Conservation (phyloP, 2,888 invertebrate genomes). For the Aphidoletes aphidimyza region DNA sequence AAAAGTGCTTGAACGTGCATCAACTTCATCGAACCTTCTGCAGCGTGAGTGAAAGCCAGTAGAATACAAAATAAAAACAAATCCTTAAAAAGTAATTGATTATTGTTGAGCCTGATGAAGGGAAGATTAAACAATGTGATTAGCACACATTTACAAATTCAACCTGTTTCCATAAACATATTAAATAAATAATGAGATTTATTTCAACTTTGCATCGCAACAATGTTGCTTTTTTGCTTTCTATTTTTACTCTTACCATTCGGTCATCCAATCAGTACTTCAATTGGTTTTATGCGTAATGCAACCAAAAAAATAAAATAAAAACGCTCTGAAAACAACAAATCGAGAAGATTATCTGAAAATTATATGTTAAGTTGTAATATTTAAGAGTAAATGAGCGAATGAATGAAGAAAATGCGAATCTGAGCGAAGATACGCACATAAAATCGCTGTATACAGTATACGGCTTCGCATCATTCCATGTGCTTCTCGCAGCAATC, state of each 20-base stretch:
- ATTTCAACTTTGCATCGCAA: too few species aligned
- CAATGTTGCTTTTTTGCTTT: too few species aligned
- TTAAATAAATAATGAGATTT: neutral
- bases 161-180: neutral
- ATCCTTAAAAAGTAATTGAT: neutral
- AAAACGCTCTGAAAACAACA: neutral
- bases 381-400: neutral
- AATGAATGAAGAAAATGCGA: neutral
- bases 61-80: neutral
- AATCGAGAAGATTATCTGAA: constrained; percentile 34
- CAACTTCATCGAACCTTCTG: too few species aligned
- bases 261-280: neutral
- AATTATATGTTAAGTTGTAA: constrained; percentile 43
- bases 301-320: neutral
- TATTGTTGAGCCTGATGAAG: neutral
- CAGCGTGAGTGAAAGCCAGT: neutral
- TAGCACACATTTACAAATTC: neutral
- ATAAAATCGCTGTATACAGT: neutral
- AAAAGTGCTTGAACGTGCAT: too few species aligned
- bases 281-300: neutral
- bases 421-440: neutral
- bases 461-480: neutral
- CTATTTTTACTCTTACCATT: too few species aligned
- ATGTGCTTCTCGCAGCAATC: neutral
- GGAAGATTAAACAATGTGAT: neutral